phyloP scores from a whole-genome alignment of 2,113 vertebrate species.

The Pongo abelii region DNA sequence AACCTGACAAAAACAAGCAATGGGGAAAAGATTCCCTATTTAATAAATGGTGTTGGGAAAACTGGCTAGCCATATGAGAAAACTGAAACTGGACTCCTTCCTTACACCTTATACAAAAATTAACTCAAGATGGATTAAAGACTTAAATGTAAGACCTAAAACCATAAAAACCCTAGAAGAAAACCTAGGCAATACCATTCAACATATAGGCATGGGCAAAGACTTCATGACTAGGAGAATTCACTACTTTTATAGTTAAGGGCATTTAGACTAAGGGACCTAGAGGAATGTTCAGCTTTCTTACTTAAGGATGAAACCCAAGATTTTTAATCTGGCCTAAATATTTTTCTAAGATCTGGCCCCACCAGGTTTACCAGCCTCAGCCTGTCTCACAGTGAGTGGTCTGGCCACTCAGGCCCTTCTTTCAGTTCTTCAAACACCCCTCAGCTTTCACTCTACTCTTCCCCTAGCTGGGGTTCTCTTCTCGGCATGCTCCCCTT shows the following conservation, averaged over 20 bases:
- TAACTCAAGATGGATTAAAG: no score
- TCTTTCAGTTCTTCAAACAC: neutral
- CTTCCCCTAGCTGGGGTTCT: neutral
- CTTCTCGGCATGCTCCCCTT: neutral
- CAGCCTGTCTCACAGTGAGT: neutral
- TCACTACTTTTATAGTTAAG: neutral
- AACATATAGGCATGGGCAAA: no score
- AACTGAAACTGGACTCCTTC: no score
- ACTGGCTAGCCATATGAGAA: no score
- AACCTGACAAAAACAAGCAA: no score
- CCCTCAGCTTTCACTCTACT: neutral
- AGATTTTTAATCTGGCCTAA: neutral
- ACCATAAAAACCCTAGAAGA: no score
- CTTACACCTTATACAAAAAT: no score
- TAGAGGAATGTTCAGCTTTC: neutral
- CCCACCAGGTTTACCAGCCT: neutral
- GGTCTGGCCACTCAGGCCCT: neutral
- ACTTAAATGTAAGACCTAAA: no score
- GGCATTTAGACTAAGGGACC: neutral
- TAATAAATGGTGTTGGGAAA: no score
- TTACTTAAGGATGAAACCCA: neutral
- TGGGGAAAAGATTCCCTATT: no score
- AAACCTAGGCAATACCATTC: no score
- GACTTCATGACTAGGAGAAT: neutral
- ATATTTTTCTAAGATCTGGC: neutral